Evolutionary conservation across 2,113 vertebrate species (phyloP), one percentile per base, ranked within the genome.

Genomic region (Mastomys natalensis): DNA sequence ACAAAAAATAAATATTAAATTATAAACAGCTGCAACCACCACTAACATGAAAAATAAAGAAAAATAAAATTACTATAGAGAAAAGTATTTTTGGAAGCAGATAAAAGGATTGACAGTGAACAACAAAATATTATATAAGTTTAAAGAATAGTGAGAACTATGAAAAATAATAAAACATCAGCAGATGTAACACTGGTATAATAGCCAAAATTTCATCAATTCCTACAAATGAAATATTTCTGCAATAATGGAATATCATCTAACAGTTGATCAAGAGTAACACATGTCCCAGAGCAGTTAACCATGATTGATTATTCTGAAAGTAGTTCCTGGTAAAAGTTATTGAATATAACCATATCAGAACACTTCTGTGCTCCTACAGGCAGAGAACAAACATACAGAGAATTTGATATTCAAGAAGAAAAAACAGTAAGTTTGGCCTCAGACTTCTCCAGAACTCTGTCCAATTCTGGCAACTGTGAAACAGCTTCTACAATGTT

Each of bases 11-110:
- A 93, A 89, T 60, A 62, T 40, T 68, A 94, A 95, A 76, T 89
- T 17, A 62, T 60, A 86, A 87, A 51, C 60, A 90, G 82, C 76
- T 92, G 37, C 34, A 82, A 55, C 17, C 2, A 93, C 1, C 11
- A 78, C 6, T 11, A 66, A 92, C 91, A 74, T 21, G 89, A 73
- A 84, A 93, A 84, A 74, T 2, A 13, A 73, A 91, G 77, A 66
- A 92, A 97, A 95, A 43, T 92, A 60, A 95, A 96, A 89, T 40
- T n/a, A 43, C 40, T 16, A 24, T 72, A 81, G 17, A 96, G 73
- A 24, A 51, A 85, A 53, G 7, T 62, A 29, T 8, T 58, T 94
- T 96, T 73, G 43, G 19, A 80, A 82, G 40, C 11, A 95, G 24
- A 86, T 94, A 72, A 70, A 89, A 78, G n/a, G 26, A 92, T 9